Conservation (phyloP, 2,888 invertebrate species). For the Parnassius glacialis region DNA sequence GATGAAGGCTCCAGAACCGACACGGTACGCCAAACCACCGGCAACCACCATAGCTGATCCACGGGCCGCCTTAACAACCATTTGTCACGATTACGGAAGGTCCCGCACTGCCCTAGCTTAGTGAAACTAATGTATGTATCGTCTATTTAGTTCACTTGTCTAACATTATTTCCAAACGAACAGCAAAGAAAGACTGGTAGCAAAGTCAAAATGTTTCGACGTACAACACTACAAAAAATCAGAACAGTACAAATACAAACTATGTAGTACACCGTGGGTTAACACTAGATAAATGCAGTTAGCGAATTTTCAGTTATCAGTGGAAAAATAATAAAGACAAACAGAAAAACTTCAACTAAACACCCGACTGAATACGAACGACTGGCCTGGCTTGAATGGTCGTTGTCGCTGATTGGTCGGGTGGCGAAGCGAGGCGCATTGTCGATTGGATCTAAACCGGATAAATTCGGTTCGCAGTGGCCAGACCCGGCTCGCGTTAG, state of each 20-base stretch:
- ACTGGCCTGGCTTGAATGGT: slow-evolving; percentile 63
- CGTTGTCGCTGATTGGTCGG: slow-evolving; percentile 70
- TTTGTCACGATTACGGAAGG: slow-evolving; percentile 52
- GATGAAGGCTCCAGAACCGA: slow-evolving; percentile 68
- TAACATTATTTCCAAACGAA: slow-evolving; percentile 61
- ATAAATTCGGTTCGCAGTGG: slow-evolving; percentile 69
- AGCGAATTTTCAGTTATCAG: slow-evolving; percentile 26
- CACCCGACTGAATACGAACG: slow-evolving; percentile 49
- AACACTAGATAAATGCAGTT: slow-evolving; percentile 42
- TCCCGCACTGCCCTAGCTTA: slow-evolving; percentile 37
- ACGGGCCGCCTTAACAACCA: slow-evolving; percentile 64
- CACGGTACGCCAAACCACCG: slow-evolving; percentile 55
- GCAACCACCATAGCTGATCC: slow-evolving; percentile 71
- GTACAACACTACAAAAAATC: background rate
- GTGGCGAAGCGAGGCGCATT: slow-evolving; percentile 50
- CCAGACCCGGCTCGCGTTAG: slow-evolving; percentile 68
- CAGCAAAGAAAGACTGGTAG: slow-evolving; percentile 10
- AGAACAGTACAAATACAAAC: slow-evolving; percentile 4
- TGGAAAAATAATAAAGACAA: slow-evolving; percentile 46
- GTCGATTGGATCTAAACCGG: slow-evolving; percentile 71
- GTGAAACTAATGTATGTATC: slow-evolving; percentile 14
- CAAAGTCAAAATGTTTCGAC: slow-evolving; percentile 1
- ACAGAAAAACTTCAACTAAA: slow-evolving; percentile 46
- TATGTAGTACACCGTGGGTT: slow-evolving; percentile 39
- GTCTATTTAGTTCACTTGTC: slow-evolving; percentile 59